Evolutionary conservation across 2,113 vertebrate genomes (phyloP).

Genomic region (Pedetes capensis): DNA sequence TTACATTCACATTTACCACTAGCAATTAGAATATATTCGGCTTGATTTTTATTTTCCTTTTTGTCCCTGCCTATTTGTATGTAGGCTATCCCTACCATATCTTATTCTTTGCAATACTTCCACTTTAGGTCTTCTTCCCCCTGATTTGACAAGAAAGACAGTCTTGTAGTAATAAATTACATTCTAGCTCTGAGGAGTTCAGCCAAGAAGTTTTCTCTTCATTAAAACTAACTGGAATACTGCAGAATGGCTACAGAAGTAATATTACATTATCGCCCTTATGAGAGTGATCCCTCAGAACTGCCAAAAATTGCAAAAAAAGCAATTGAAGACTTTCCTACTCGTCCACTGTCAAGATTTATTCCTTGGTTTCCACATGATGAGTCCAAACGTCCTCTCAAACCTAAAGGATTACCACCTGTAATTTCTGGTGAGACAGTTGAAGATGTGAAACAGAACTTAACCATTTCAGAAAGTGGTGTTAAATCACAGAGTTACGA

Average conservation of each 20-base stretch:
- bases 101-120: conserved; percentile 84
- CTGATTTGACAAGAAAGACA: conserved; percentile 73
- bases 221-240: conserved; percentile 62
- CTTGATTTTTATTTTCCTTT: conserved; percentile 26
- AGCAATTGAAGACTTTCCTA: conserved; percentile 71
- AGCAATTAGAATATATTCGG: neutral
- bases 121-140: conserved; percentile 82
- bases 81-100: conserved; percentile 52
- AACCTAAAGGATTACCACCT: conserved; percentile 68
- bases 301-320: conserved; percentile 69
- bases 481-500: conserved; percentile 77
- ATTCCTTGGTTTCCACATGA: conserved; percentile 73
- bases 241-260: conserved; percentile 74
- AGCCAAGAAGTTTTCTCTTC: conserved; percentile 57
- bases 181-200: conserved; percentile 63
- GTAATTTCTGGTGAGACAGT: conserved; percentile 64
- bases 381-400: conserved; percentile 67
- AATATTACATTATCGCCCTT: conserved; percentile 74
- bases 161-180: conserved; percentile 65
- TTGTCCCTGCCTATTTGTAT: conserved; percentile 11
- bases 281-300: conserved; percentile 61
- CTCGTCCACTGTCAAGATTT: conserved; percentile 68
- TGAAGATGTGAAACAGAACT: conserved; percentile 49
- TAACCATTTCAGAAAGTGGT: conserved; percentile 52
- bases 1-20: conserved; percentile 22